These are phyloP conservation scores for Troilus luridus DNA, from an alignment of 2,888 invertebrate genomes.

Conservation along the genomic window DNA sequence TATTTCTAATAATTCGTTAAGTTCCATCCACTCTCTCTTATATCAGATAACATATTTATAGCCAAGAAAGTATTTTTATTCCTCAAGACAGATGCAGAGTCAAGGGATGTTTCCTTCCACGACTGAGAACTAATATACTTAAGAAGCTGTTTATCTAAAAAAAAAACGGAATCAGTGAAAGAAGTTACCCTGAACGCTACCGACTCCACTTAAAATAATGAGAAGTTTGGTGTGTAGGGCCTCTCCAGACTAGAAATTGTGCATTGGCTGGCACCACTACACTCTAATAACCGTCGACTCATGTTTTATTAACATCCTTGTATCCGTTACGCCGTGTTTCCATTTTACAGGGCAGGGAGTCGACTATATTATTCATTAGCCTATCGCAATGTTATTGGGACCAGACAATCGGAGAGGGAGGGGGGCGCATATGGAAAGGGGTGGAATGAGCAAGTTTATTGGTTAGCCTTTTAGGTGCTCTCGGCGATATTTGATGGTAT, in stretches of 20 bases:
- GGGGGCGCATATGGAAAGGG: neutral
- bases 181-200: neutral
- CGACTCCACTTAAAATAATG: slow-evolving; percentile 55
- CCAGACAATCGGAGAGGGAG: neutral
- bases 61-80: too few species aligned
- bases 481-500: slow-evolving; percentile 26
- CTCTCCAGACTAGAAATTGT: slow-evolving; percentile 47
- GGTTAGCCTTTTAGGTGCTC: slow-evolving; percentile 4
- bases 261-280: slow-evolving; percentile 46
- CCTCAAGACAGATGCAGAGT: neutral
- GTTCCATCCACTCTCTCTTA: too few species aligned
- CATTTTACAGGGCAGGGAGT: neutral
- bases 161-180: slow-evolving; percentile 45
- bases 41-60: too few species aligned
- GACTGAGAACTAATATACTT: slow-evolving; percentile 5
- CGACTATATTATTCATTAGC: slow-evolving; percentile 52
- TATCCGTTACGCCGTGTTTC: slow-evolving; percentile 19
- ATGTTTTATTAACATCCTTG: slow-evolving; percentile 54
- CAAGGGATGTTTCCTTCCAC: neutral
- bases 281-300: slow-evolving; percentile 55
- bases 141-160: slow-evolving; percentile 18
- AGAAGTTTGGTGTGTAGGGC: slow-evolving; percentile 42
- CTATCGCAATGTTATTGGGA: slow-evolving; percentile 49
- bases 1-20: too few species aligned
- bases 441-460: slow-evolving; percentile 11